Evolutionary conservation across 2,888 invertebrate genomes (phyloP).

Genomic region (Andrena bucephala): DNA sequence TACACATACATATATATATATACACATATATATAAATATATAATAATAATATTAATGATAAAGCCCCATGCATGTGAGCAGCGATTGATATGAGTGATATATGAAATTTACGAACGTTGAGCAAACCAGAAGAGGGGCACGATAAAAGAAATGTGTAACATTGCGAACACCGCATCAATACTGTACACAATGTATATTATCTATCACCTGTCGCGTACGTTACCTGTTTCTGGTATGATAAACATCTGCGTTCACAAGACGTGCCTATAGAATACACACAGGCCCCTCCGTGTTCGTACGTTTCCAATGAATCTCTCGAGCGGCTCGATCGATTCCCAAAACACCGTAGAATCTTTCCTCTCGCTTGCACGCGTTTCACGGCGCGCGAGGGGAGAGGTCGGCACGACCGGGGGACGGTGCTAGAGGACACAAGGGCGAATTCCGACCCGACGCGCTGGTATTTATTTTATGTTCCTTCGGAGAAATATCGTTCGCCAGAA

Average conservation of each 20-base stretch:
- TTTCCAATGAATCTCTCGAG: too few relatives aligned
- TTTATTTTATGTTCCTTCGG: neutral
- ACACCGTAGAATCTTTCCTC: too few relatives aligned
- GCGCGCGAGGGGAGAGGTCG: too few relatives aligned
- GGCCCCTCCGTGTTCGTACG: too few relatives aligned
- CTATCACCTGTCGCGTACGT: conserved; percentile 69
- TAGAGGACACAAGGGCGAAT: too few relatives aligned
- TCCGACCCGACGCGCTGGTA: too few relatives aligned
- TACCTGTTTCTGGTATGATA: conserved; percentile 59
- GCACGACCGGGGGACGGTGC: too few relatives aligned
- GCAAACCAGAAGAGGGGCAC: conserved; percentile 32
- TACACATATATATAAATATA: neutral
- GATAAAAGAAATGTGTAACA: conserved; percentile 58
- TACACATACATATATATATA: conserved; percentile 30
- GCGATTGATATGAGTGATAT: conserved; percentile 59
- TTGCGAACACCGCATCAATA: conserved; percentile 66
- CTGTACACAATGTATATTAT: conserved; percentile 70
- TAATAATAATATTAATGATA: conserved; percentile 30
- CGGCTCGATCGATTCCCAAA: too few relatives aligned
- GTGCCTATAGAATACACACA: neutral
- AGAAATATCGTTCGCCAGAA: neutral
- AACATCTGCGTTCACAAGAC: conserved; percentile 24
- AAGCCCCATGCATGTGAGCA: conserved; percentile 54
- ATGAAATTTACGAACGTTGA: conserved; percentile 55
- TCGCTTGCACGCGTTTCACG: too few relatives aligned